Evolutionary conservation across 2,113 vertebrate species (phyloP).

Genomic region (Cacatua alba): DNA sequence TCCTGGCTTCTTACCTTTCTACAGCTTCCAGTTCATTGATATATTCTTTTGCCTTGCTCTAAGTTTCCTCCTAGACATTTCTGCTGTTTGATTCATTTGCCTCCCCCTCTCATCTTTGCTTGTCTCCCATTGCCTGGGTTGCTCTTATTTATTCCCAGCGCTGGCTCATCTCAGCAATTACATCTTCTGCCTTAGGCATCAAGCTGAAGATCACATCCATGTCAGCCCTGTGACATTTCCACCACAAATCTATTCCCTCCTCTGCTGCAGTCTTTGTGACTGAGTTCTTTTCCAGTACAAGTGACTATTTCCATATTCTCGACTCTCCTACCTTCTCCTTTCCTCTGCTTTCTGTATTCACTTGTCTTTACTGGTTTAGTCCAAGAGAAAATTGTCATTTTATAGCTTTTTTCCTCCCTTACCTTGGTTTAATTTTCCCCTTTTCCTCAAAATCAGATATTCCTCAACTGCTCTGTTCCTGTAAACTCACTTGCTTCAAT

Average conservation of each 20-base stretch:
- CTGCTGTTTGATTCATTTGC: not conserved
- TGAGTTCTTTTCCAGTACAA: not conserved
- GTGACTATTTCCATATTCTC: not conserved
- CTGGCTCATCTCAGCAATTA: not conserved
- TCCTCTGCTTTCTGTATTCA: not conserved
- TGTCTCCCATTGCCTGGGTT: not conserved
- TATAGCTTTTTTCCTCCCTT: not conserved
- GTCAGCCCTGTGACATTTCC: conserved; percentile 4
- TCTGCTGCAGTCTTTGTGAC: not conserved
- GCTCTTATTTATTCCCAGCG: not conserved
- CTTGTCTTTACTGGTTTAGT: not conserved
- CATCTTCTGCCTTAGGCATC: conserved; percentile 26
- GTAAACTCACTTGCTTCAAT: not conserved
- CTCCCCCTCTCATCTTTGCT: not conserved
- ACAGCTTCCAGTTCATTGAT: not conserved
- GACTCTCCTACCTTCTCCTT: not conserved
- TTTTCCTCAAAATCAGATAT: not conserved
- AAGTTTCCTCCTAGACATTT: not conserved
- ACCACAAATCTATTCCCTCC: not conserved
- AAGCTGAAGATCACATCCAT: not conserved
- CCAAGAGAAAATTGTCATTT: not conserved
- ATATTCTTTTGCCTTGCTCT: not conserved
- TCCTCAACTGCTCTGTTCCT: not conserved
- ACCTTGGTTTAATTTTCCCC: not conserved
- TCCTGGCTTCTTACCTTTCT: not conserved